Evolutionary conservation across 1,140 invertebrate species (phyloP), one percentile per base, ranked within the genome.

Genomic region (Bombus turneri): DNA sequence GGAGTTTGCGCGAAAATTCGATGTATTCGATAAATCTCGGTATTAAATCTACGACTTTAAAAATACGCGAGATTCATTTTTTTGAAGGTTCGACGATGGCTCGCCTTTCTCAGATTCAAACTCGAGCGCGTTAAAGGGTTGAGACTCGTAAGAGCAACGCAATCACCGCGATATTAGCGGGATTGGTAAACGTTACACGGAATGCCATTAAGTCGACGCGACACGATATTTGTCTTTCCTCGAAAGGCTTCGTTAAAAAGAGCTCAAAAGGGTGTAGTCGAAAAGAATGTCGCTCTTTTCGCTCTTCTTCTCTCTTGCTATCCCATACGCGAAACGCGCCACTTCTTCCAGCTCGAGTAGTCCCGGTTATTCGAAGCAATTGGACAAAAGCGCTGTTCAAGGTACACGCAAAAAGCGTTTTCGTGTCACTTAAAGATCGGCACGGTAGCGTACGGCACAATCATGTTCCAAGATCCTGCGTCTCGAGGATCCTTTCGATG

Each of bases 401-500:
- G 34, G 59, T 68, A 68, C 73, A 77, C 37, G 79, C 59, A 81
- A 75, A 85, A 85, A 85, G 83, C 83, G 71, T 81, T 81, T 64
- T 31, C 84, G 15, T 81, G 84, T 81, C 79, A 25, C 5, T 37
- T 37, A 5, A 64, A 77, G 53, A 59, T 59, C 34, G 74, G 18
- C 31, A 57, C n/a, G 18, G 31, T 13, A 37, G 22, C 8, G 25
- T 25, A 47, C 28, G 15, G 18, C 47, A 13, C 47, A 0, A 53
- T n/a, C 34, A 0, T 18, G 28, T 53, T 62, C 12, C 39, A 64
- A 43, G 22, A 81, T 68, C 72, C 39, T 47, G n/a, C 81, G 57
- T 39, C 79, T 66, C 37, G 43, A 80, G 79, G 31, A 31, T n/a
- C 9, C 64, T 53, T 69, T 53, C 13, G 41, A 10, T 13, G 43